phyloP scores from a whole-genome alignment of 1,140 invertebrate genomes.

The Rhyzopertha dominica region DNA sequence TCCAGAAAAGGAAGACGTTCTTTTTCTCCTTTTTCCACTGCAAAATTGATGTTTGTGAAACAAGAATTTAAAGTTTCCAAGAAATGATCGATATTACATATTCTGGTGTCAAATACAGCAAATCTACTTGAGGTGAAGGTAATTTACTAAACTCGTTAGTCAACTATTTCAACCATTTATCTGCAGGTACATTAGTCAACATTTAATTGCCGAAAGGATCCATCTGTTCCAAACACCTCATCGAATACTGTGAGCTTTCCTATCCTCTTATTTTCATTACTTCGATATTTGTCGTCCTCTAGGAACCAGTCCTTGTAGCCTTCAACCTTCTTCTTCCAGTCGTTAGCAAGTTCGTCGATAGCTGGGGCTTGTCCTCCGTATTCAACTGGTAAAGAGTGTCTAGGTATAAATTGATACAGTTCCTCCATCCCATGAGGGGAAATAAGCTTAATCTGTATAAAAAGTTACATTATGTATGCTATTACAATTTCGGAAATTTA shows the following conservation, averaged over 20 bases:
- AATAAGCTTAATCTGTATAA: conserved; percentile 4
- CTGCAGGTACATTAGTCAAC: no score
- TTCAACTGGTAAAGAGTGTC: conserved; percentile 50
- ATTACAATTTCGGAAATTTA: no score
- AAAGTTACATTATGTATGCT: conserved; percentile 6
- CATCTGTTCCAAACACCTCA: conserved; percentile 44
- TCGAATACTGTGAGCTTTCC: conserved; percentile 53
- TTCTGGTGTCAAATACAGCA: no score
- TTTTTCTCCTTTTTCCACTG: no score
- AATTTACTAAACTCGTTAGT: no score
- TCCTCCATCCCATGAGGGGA: conserved; percentile 5
- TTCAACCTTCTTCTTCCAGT: conserved; percentile 51
- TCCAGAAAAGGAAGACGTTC: no score
- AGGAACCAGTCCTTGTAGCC: conserved; percentile 52
- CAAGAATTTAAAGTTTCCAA: no score
- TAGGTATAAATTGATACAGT: conserved; percentile 46
- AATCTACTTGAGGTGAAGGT: no score
- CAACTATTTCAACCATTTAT: no score
- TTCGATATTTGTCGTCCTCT: conserved; percentile 50
- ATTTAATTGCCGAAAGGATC: conserved; percentile 21
- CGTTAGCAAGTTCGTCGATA: no score
- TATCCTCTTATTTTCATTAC: conserved; percentile 52
- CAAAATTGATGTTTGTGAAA: no score
- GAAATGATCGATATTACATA: no score
- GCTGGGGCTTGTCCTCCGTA: conserved; percentile 49